A percentile compares a stretch with the other conserved stretches of the same genome.
Conservation (phyloP, 1,140 invertebrate species). For the Pseudobourletiella spinata region DNA sequence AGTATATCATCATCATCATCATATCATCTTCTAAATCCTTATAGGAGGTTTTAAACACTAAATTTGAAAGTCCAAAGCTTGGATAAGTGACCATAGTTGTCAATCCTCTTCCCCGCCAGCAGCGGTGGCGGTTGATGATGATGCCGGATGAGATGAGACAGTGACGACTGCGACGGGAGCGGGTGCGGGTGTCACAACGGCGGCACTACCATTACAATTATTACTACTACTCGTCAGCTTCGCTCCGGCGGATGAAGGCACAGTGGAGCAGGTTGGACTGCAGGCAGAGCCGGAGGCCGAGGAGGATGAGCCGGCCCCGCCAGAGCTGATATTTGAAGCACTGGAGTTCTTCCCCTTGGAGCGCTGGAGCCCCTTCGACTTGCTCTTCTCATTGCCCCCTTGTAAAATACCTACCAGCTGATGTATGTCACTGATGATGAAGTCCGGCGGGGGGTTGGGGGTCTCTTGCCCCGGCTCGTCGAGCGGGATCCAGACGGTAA, state of each 20-base stretch:
- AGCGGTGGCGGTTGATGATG: neutral
- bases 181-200: neutral
- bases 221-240: neutral
- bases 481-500: conserved; percentile 67
- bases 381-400: conserved; percentile 22
- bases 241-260: conserved; percentile 5
- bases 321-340: neutral
- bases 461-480: conserved; percentile 20
- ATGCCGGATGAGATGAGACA: neutral
- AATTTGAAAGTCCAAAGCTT: neutral
- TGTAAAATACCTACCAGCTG: conserved; percentile 29
- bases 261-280: neutral
- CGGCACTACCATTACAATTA: neutral
- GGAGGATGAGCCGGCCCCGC: neutral
- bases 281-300: neutral
- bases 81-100: neutral
- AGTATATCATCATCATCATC: too few relatives aligned
- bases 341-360: conserved; percentile 7
- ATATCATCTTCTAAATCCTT: too few relatives aligned
- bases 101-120: neutral
- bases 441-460: conserved; percentile 36
- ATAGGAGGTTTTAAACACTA: too few relatives aligned
- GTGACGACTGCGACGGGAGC: neutral
- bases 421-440: conserved; percentile 32
- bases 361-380: conserved; percentile 17